phyloP scores from a whole-genome alignment of 1,140 invertebrate genomes.

The Melipona quadrifasciata region DNA sequence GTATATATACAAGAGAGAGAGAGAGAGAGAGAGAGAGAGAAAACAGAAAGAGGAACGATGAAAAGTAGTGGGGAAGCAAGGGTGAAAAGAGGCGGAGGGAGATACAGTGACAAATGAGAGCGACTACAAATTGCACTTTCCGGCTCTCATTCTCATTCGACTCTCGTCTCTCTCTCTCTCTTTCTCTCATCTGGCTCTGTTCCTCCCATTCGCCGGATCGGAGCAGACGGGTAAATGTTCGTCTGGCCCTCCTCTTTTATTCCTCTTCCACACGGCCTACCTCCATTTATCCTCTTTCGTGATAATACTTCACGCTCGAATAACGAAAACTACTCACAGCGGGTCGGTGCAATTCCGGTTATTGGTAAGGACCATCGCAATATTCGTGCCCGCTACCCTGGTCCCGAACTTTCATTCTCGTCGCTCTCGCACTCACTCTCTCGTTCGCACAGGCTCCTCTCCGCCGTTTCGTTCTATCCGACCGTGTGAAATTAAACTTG shows the following conservation, averaged over 20 bases:
- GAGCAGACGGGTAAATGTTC: conserved; percentile 64
- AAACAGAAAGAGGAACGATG: conserved; percentile 34
- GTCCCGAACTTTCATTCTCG: conserved; percentile 25
- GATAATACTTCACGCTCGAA: conserved; percentile 63
- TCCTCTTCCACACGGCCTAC: conserved; percentile 56
- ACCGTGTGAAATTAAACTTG: background rate
- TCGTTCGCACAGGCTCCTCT: background rate
- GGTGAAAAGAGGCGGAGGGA: conserved; percentile 43
- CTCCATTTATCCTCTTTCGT: conserved; percentile 65
- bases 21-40: conserved; percentile 16
- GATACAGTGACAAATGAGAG: conserved; percentile 74
- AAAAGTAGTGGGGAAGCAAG: conserved; percentile 60
- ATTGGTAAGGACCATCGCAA: conserved; percentile 57
- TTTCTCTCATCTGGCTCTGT: conserved; percentile 34
- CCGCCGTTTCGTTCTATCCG: background rate
- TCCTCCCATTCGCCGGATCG: conserved; percentile 57
- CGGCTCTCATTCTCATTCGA: conserved; percentile 71
- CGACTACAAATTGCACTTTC: conserved; percentile 73
- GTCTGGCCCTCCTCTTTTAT: conserved; percentile 64
- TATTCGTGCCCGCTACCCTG: conserved; percentile 20
- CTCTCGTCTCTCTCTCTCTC: conserved; percentile 64
- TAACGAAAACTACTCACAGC: conserved; percentile 65
- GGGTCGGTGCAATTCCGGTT: conserved; percentile 61
- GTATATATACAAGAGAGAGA: background rate
- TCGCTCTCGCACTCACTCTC: background rate